Conservation (phyloP, 1,140 invertebrate species). For the Bombyx mandarina region DNA sequence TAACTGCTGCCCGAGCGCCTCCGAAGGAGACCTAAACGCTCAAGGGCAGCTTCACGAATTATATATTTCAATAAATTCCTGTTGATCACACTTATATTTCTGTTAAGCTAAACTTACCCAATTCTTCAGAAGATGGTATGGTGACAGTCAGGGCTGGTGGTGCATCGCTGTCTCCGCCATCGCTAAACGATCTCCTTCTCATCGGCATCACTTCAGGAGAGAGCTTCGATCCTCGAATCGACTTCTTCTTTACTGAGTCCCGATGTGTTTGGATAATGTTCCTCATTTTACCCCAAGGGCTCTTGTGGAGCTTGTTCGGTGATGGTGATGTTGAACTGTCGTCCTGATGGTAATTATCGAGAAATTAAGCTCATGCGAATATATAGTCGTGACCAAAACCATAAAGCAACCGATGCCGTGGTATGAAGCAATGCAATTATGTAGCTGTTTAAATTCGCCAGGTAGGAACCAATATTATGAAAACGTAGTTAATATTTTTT, state of each 20-base stretch:
- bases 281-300: constrained; percentile 79
- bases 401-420: too few species aligned
- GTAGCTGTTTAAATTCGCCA: too few species aligned
- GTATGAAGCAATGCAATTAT: too few species aligned
- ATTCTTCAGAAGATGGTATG: constrained; percentile 73
- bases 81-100: too few species aligned
- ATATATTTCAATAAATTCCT: too few species aligned
- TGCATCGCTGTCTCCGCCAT: constrained; percentile 59
- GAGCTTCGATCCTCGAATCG: constrained; percentile 35
- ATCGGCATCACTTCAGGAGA: constrained; percentile 56
- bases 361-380: too few species aligned
- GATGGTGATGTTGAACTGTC: constrained; percentile 62
- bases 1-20: too few species aligned
- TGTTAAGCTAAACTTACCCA: constrained; percentile 31
- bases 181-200: constrained; percentile 69
- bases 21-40: too few species aligned
- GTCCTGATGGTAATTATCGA: constrained; percentile 26
- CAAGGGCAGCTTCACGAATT: too few species aligned
- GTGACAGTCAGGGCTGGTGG: constrained; percentile 72
- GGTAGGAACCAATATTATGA: too few species aligned
- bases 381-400: too few species aligned
- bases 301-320: constrained; percentile 70
- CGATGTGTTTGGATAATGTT: constrained; percentile 79
- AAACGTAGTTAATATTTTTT: too few species aligned
- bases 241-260: constrained; percentile 76